Evolutionary conservation across 1,140 invertebrate genomes (phyloP), one percentile per base, ranked within the genome.

Genomic region (Myzus persicae): DNA sequence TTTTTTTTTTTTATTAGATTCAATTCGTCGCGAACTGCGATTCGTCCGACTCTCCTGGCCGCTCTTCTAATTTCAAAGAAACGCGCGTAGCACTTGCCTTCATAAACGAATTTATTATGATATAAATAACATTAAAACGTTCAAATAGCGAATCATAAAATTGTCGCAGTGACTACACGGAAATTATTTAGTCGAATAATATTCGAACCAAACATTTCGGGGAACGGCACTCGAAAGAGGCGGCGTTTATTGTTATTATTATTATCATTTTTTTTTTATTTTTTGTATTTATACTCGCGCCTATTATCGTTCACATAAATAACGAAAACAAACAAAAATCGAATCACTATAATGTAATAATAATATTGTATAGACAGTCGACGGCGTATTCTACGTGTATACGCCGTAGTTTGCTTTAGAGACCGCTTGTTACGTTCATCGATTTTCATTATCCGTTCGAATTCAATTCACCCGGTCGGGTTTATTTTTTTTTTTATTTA

Each of bases 361-460:
- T 20, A 48, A 22, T 81, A 82, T 38, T 42, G 42, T 31, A 84
- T 84, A 84, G 82, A 84, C 82, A 5, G 40, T 2, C 31, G 11
- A 81, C 36, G 22, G 76, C 11, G 59, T n/a, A n/a, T 67, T 14
- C n/a, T 31, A 4, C 3, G 0, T n/a, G 4, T n/a, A n/a, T 67
- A 67, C n/a, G 14, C n/a, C 11, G 6, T 24, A 89, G 87, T 89
- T 51, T 89, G n/a, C n/a, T 51, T 48, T 89, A 26, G 54, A 44
- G 9, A 90, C 54, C 26, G 90, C n/a, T 91, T 42, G 90, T 67
- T 67, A 91, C 36, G 14, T 6, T 18, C 40, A 91, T 91, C 67
- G 90, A 91, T 91, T 46, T 91, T 67, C 42, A 67, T 82, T 81
- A 90, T 90, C 24, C 87, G 42, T 91, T 82, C 67, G 31, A 48